These are phyloP conservation scores for Laticauda colubrina DNA, from an alignment of 2,113 vertebrate species.

Conservation along the genomic window DNA sequence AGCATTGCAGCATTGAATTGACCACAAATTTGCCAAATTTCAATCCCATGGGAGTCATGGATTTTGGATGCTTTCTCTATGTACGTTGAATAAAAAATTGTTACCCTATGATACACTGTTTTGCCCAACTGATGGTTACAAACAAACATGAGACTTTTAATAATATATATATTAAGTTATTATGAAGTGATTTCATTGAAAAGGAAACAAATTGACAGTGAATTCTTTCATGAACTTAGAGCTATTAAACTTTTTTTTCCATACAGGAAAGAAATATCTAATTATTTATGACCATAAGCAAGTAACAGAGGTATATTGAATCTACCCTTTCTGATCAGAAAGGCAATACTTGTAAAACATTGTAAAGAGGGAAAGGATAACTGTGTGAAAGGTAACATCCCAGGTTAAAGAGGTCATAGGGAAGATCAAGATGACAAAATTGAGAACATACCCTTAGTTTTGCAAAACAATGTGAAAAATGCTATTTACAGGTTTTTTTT, in stretches of 20 bases:
- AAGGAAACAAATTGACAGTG: background rate
- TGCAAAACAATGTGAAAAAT: background rate
- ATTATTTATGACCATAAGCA: background rate
- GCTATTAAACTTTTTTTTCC: background rate
- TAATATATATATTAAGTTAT: background rate
- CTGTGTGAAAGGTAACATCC: background rate
- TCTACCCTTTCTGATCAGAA: background rate
- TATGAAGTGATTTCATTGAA: constrained; percentile 1
- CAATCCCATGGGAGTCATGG: background rate
- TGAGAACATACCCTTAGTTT: background rate
- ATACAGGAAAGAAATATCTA: background rate
- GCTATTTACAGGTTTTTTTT: background rate
- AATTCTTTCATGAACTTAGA: background rate
- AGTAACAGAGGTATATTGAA: background rate
- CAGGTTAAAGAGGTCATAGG: background rate
- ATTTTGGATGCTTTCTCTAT: background rate
- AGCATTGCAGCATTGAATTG: background rate
- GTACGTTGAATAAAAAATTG: background rate
- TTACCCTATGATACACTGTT: background rate
- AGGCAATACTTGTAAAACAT: background rate
- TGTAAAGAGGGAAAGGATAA: background rate
- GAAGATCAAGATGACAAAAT: background rate
- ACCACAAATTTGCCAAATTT: background rate
- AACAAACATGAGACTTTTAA: background rate
- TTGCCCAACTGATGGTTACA: background rate